These are phyloP conservation scores for Argyrosomus japonicus DNA, from an alignment of 2,113 vertebrate genomes.

Conservation along the genomic window DNA sequence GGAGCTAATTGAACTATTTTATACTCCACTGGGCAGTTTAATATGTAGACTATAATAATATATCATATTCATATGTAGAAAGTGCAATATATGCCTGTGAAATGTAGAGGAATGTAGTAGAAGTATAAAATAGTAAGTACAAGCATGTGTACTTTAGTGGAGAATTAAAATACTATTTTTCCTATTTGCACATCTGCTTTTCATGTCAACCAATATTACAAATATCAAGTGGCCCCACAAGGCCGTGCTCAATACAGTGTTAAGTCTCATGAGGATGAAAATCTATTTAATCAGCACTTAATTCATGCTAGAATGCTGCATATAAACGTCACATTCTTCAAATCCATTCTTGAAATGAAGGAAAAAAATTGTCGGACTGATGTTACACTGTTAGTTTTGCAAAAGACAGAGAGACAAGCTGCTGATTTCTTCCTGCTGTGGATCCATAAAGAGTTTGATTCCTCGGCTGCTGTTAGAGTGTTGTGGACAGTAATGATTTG, in stretches of 20 bases:
- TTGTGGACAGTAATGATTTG: neutral
- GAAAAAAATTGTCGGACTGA: neutral
- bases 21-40: neutral
- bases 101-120: neutral
- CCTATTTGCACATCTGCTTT: neutral
- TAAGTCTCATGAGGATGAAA: neutral
- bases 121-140: neutral
- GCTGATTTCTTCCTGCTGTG: neutral
- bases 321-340: neutral
- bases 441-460: neutral
- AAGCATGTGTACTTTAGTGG: neutral
- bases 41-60: neutral
- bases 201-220: neutral
- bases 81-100: neutral
- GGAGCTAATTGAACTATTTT: neutral
- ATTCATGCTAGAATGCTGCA: neutral
- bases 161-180: neutral
- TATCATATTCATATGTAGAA: neutral
- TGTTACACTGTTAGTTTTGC: neutral
- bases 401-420: neutral
- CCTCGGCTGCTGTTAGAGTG: neutral
- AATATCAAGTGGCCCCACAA: too few species aligned
- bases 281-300: neutral
- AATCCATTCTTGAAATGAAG: neutral
- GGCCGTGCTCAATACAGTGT: neutral